Conservation (phyloP, 2,797 vertebrate species). For the Mus minutoides region DNA sequence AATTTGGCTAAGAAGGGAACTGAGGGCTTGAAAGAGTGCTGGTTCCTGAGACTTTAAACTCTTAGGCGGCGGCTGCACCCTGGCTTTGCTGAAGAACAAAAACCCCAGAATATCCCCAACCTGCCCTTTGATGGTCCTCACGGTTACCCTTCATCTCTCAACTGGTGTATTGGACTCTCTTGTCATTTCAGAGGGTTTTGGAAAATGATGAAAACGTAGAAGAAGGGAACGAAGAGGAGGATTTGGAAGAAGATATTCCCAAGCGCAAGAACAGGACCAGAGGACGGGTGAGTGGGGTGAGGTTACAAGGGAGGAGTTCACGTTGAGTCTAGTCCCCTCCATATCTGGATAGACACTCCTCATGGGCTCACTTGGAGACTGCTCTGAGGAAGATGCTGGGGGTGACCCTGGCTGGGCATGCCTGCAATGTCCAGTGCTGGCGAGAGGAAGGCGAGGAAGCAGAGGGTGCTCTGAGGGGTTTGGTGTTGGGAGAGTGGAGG, state of each 20-base stretch:
- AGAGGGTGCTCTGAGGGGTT: not conserved
- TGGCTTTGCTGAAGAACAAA: not conserved
- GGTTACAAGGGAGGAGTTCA: not conserved
- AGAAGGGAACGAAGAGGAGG: conserved; percentile 96
- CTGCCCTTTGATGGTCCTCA: not conserved
- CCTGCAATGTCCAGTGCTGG: not conserved
- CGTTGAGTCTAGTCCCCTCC: not conserved
- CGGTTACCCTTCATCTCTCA: conserved; percentile 32
- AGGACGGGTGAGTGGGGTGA: conserved; percentile 92
- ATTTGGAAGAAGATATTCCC: conserved; percentile 96
- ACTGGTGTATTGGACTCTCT: conserved; percentile 66
- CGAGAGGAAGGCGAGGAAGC: not conserved
- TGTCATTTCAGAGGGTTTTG: conserved; percentile 93
- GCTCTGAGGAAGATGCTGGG: not conserved
- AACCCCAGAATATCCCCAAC: too few species aligned
- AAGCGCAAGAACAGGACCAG: conserved; percentile 97
- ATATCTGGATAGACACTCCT: not conserved
- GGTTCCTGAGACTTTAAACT: not conserved
- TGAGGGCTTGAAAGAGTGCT: not conserved
- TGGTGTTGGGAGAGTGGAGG: not conserved
- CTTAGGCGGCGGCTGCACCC: not conserved
- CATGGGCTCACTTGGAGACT: not conserved
- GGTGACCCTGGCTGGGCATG: not conserved
- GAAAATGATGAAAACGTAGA: conserved; percentile 98
- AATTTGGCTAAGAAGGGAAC: not conserved